Evolutionary conservation across 2,113 vertebrate species (phyloP), one percentile per base, ranked within the genome.

Genomic region (Triplophysa tibetana): DNA sequence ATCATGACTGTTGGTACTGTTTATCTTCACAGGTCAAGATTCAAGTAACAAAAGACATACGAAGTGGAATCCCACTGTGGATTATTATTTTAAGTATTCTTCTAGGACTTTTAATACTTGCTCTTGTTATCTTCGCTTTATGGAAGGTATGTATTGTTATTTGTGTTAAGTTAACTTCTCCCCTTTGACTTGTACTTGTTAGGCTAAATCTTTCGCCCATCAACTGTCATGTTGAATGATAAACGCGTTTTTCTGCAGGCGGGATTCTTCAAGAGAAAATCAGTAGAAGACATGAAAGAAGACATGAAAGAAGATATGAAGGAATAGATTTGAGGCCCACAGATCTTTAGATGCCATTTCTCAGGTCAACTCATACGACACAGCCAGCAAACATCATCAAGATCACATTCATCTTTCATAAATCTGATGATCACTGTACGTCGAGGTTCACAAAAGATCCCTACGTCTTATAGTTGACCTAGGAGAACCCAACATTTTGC

Each of bases 51-150:
- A 99, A 95, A 85, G 95, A 97, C 29, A 89, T 92, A 0, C 91
- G 90, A 0, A 94, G 94, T 76, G 92, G 89, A 77, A 96, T 98
- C 26, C 96, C 97, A 0, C 79, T 95, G 1, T 99, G 97, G 98
- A 96, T 98, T 63, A 98, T 99, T 78, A 93, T 98, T 50, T 52
- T 98, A 76, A 98, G 96, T 79, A 93, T 97, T 76, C 94, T 99
- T 0, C 93, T 95, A 0, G 98, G 98, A 54, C 92, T 99, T 1
- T 83, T 99, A 79, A 95, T 99, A 76, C 86, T 99, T 78, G 93
- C 95, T 19, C 92, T 99, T 29, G 96, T 98, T 77, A 96, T 98
- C 89, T 94, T 98, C 77, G 92, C 88, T 33, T 90, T 99, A 72
- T 99, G 97, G 98, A 99, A 96, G 96, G 98, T 99, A 91, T 92